Percentiles rank a stretch among this genome's conserved stretches.
These are phyloP conservation scores for Cheilinus undulatus DNA, from an alignment of 2,113 vertebrate species.

Conservation along the genomic window DNA sequence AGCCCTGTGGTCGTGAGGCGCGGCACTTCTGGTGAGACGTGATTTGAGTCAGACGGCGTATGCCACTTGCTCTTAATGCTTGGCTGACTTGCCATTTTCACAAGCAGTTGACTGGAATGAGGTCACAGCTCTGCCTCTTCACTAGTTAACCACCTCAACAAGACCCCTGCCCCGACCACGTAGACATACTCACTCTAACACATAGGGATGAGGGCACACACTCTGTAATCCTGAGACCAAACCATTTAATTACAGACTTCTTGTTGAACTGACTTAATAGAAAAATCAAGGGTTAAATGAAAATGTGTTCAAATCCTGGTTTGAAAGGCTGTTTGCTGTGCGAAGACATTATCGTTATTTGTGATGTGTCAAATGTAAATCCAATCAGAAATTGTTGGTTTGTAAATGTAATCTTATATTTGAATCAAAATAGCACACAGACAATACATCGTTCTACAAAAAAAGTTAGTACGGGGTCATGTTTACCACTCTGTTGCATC, in stretches of 20 bases:
- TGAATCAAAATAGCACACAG: too few relatives aligned
- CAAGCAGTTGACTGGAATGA: conserved; percentile 78
- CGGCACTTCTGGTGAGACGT: conserved; percentile 79
- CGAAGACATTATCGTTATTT: too few relatives aligned
- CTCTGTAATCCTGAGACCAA: not conserved
- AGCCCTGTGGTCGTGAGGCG: conserved; percentile 53
- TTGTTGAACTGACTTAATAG: too few relatives aligned
- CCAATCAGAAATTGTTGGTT: too few relatives aligned
- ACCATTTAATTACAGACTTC: not conserved
- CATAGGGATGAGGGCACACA: not conserved
- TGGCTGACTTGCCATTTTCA: conserved; percentile 76
- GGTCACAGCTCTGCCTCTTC: conserved; percentile 56
- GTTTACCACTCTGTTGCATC: too few relatives aligned
- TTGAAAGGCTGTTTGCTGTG: too few relatives aligned
- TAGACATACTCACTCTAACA: conserved; percentile 1
- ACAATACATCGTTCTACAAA: too few relatives aligned
- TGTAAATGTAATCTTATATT: too few relatives aligned
- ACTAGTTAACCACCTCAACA: conserved; percentile 53
- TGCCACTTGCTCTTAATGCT: conserved; percentile 83
- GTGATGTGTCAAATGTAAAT: too few relatives aligned
- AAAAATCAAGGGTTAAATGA: too few relatives aligned
- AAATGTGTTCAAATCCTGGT: too few relatives aligned
- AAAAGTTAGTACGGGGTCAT: too few relatives aligned
- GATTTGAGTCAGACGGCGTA: conserved; percentile 84
- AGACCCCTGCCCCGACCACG: conserved; percentile 31